Evolutionary conservation across 64 coral and sea anemone genomes (phyloP).

Genomic region (Montipora cactus): DNA sequence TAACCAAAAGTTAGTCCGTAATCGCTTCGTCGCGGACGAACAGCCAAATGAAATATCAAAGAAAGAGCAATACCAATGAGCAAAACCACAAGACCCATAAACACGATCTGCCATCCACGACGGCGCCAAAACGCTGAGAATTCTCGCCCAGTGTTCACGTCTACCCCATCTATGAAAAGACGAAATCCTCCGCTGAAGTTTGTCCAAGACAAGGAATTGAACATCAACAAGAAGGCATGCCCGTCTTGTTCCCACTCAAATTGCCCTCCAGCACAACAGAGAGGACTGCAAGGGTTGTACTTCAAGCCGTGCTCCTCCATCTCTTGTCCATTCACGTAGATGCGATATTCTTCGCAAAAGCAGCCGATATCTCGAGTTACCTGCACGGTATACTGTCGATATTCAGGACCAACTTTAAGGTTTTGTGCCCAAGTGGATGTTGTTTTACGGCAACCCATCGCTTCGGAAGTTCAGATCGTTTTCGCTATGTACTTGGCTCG

Average conservation of each 20-base stretch:
- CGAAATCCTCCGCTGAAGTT: conserved; percentile 77
- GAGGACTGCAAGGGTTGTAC: conserved; percentile 90
- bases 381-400: conserved; percentile 82
- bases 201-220: conserved; percentile 75
- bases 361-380: conserved; percentile 71
- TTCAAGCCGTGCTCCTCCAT: conserved; percentile 58
- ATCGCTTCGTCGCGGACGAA: not conserved
- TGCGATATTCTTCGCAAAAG: conserved; percentile 74
- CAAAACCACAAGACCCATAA: conserved; percentile 69
- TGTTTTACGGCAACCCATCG: conserved; percentile 43
- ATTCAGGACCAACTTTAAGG: conserved; percentile 75
- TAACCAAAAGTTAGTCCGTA: conserved; percentile 37
- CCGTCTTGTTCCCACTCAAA: conserved; percentile 95
- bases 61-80: conserved; percentile 76
- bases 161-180: conserved; percentile 88
- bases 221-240: conserved; percentile 81
- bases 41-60: conserved; percentile 73
- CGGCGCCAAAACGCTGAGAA: conserved; percentile 91
- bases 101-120: conserved; percentile 85
- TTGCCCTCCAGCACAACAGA: conserved; percentile 79
- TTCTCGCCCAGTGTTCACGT: conserved; percentile 93
- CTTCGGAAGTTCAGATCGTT: too few relatives aligned
- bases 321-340: conserved; percentile 83
- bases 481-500: too few relatives aligned
- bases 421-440: conserved; percentile 87